Conservation (phyloP, 1,140 invertebrate species). For the Laupala kohalensis region DNA sequence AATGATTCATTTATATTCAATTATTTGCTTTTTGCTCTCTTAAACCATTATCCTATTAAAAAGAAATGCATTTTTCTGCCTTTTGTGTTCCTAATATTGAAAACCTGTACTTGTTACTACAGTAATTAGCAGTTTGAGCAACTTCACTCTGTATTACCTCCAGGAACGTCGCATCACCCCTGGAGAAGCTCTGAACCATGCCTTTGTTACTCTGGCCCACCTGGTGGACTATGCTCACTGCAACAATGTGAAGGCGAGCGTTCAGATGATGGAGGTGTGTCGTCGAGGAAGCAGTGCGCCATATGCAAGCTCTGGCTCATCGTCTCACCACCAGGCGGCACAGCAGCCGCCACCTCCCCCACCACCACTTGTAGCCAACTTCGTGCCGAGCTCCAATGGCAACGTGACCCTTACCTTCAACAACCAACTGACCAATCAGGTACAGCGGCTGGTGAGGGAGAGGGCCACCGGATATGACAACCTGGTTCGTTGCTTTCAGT, state of each 20-base stretch:
- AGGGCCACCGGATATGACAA: conserved; percentile 51
- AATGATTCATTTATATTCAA: no score
- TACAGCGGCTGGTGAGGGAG: conserved; percentile 49
- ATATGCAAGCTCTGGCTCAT: conserved; percentile 32
- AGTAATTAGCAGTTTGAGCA: not conserved
- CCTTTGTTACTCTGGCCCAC: conserved; percentile 85
- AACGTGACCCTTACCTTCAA: conserved; percentile 83
- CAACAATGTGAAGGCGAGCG: conserved; percentile 87
- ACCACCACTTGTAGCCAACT: conserved; percentile 44
- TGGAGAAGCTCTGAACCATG: conserved; percentile 87
- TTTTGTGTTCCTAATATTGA: no score
- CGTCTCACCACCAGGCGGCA: conserved; percentile 20
- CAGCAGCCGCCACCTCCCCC: conserved; percentile 30
- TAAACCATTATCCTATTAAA: no score
- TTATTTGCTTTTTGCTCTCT: no score
- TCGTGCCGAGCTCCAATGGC: conserved; percentile 56
- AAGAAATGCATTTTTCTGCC: no score
- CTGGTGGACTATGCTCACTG: conserved; percentile 93
- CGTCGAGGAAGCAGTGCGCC: conserved; percentile 35
- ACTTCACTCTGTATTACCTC: conserved; percentile 3
- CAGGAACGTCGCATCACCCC: conserved; percentile 87
- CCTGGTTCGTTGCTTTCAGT: conserved; percentile 28
- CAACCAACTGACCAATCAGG: conserved; percentile 61
- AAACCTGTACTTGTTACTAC: no score
- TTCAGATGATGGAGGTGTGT: conserved; percentile 92